Percentiles rank a stretch among this genome's conserved stretches.
These are phyloP conservation scores for Scaptomyza caliginosa DNA, from an alignment of 2,888 invertebrate species.

Conservation along the genomic window DNA sequence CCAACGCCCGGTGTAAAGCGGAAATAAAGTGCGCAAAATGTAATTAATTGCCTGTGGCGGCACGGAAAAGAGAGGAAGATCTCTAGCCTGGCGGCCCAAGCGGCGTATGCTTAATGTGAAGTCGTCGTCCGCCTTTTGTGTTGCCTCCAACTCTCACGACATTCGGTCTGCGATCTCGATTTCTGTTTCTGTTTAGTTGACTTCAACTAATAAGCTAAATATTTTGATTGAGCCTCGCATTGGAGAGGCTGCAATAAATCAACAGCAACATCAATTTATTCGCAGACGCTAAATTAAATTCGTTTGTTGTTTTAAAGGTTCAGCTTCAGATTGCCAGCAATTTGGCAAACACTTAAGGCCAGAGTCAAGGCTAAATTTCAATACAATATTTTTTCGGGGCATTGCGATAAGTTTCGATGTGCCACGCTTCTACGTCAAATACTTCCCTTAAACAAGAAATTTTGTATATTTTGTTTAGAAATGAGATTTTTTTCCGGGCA, in stretches of 20 bases:
- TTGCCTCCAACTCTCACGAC: conserved; percentile 44
- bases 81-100: conserved; percentile 18
- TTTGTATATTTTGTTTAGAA: background rate
- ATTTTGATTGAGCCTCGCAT: conserved; percentile 66
- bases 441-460: conserved; percentile 9
- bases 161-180: conserved; percentile 19
- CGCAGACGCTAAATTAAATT: conserved; percentile 48
- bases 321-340: conserved; percentile 59
- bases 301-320: conserved; percentile 37
- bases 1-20: conserved; percentile 62
- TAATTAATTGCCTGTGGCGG: conserved; percentile 67
- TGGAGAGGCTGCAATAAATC: conserved; percentile 30
- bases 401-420: conserved; percentile 22
- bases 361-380: conserved; percentile 58
- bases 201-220: conserved; percentile 71
- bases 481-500: background rate
- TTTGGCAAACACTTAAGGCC: conserved; percentile 54
- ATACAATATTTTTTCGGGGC: conserved; percentile 3
- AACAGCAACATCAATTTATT: conserved; percentile 38
- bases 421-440: conserved; percentile 3
- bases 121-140: conserved; percentile 37
- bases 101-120: conserved; percentile 55
- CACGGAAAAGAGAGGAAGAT: background rate
- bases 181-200: conserved; percentile 17
- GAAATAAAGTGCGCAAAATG: conserved; percentile 78